Evolutionary conservation across 2,888 invertebrate species (phyloP).

Genomic region (Athetis lepigone): DNA sequence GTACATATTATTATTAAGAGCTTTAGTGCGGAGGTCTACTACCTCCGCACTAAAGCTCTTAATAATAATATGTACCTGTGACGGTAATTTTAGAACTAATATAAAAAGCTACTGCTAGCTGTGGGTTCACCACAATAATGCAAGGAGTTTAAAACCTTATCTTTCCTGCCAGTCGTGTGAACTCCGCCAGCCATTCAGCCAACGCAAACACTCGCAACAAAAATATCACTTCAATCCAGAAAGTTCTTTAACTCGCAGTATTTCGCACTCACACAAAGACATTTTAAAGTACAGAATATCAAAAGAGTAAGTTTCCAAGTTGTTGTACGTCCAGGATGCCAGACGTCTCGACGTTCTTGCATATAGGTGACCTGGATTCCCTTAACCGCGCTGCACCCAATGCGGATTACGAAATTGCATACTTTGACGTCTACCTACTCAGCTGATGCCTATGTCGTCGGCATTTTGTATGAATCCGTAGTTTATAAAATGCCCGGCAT

Average conservation of each 20-base stretch:
- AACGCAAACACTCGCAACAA: conserved; percentile 12
- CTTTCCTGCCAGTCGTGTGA: conserved; percentile 12
- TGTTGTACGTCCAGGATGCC: conserved; percentile 44
- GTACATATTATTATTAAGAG: too few relatives aligned
- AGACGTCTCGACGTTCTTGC: conserved; percentile 63
- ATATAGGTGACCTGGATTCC: conserved; percentile 76
- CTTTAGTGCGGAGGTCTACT: too few relatives aligned
- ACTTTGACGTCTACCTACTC: conserved; percentile 58
- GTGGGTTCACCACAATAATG: not conserved
- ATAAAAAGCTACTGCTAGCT: not conserved
- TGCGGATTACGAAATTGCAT: conserved; percentile 79
- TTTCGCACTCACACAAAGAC: conserved; percentile 28
- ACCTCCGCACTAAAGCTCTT: too few relatives aligned
- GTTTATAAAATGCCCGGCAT: too few relatives aligned
- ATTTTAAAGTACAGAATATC: conserved; percentile 33
- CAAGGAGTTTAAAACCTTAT: conserved; percentile 6
- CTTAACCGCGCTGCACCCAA: conserved; percentile 68
- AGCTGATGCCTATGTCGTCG: too few relatives aligned
- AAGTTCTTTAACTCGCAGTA: conserved; percentile 26
- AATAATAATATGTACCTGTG: not conserved
- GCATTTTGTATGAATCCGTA: too few relatives aligned
- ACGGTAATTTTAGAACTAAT: not conserved
- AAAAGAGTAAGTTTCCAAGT: conserved; percentile 38
- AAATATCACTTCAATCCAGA: conserved; percentile 21
- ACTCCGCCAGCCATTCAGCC: conserved; percentile 7